A percentile compares a stretch with the other conserved stretches of the same genome.
These are phyloP conservation scores for Amia ocellicauda DNA, from an alignment of 2,113 vertebrate genomes.

Conservation along the genomic window DNA sequence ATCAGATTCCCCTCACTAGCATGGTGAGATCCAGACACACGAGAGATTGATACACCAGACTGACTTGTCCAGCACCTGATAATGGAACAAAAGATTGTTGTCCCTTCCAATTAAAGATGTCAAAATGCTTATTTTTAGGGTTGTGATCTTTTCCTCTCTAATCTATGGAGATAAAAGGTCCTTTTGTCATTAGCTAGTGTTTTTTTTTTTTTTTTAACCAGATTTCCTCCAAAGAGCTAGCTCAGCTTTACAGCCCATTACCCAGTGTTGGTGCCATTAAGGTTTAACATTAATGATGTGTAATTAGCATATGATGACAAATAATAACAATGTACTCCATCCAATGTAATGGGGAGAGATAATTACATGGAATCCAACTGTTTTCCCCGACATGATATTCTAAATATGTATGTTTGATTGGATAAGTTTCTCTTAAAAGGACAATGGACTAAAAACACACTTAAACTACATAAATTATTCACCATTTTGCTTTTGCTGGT, in stretches of 20 bases:
- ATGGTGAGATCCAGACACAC: slow-evolving; percentile 51
- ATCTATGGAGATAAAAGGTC: slow-evolving; percentile 77
- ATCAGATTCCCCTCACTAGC: slow-evolving; percentile 45
- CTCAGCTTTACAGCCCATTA: slow-evolving; percentile 77
- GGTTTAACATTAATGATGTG: slow-evolving; percentile 91
- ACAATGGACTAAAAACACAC: slow-evolving; percentile 54
- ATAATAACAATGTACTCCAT: slow-evolving; percentile 84
- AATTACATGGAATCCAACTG: slow-evolving; percentile 85
- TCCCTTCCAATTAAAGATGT: slow-evolving; percentile 76
- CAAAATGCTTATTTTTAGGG: slow-evolving; percentile 79
- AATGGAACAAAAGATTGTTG: slow-evolving; percentile 70
- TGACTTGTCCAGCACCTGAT: slow-evolving; percentile 55
- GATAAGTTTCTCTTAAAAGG: slow-evolving; percentile 58
- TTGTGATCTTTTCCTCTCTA: slow-evolving; percentile 80
- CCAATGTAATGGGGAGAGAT: slow-evolving; percentile 82
- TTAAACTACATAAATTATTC: slow-evolving; percentile 65
- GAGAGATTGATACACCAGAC: slow-evolving; percentile 55
- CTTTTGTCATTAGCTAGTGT: slow-evolving; percentile 70
- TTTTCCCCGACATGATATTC: slow-evolving; percentile 63
- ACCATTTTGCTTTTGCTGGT: slow-evolving; percentile 20
- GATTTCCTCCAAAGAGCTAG: slow-evolving; percentile 59
- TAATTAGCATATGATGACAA: slow-evolving; percentile 97
- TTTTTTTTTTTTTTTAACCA: slow-evolving; percentile 55
- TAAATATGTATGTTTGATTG: slow-evolving; percentile 64
- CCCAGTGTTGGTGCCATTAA: slow-evolving; percentile 76